phyloP scores from a whole-genome alignment of 2,888 invertebrate genomes.

The Thysanoteuthis rhombus region DNA sequence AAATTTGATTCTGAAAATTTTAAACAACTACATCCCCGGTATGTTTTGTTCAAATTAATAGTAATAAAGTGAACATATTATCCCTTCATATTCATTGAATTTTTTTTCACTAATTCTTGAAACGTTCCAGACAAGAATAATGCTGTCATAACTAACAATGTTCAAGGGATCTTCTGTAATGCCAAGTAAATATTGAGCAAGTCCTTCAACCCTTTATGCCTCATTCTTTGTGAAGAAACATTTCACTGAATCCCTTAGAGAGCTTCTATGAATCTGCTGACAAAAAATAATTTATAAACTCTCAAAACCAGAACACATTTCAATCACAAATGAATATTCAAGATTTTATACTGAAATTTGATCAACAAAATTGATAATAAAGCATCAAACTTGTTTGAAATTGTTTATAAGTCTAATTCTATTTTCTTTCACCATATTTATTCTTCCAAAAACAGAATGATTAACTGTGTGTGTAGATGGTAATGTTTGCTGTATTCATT shows the following conservation, averaged over 20 bases:
- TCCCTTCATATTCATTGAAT: not conserved
- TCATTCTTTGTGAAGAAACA: conserved; percentile 12
- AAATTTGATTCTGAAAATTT: not conserved
- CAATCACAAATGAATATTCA: conserved; percentile 12
- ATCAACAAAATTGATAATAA: not conserved
- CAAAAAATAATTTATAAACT: not conserved
- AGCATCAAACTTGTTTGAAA: conserved; percentile 12
- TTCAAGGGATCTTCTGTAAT: not conserved
- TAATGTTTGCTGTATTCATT: too few species aligned
- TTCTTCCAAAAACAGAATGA: not conserved
- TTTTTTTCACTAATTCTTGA: not conserved
- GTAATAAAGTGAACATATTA: not conserved
- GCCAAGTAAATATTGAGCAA: not conserved
- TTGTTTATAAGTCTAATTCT: conserved; percentile 12
- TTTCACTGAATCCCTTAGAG: not conserved
- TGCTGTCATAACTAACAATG: not conserved
- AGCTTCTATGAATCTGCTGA: not conserved
- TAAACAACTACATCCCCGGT: not conserved
- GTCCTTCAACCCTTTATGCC: not conserved
- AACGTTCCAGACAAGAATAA: not conserved
- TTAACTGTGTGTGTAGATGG: too few species aligned
- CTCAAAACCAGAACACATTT: not conserved
- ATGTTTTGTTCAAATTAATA: not conserved
- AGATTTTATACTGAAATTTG: not conserved
- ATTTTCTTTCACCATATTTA: not conserved